Evolutionary conservation across 1,140 invertebrate genomes (phyloP).

Genomic region (Cydia amplana): DNA sequence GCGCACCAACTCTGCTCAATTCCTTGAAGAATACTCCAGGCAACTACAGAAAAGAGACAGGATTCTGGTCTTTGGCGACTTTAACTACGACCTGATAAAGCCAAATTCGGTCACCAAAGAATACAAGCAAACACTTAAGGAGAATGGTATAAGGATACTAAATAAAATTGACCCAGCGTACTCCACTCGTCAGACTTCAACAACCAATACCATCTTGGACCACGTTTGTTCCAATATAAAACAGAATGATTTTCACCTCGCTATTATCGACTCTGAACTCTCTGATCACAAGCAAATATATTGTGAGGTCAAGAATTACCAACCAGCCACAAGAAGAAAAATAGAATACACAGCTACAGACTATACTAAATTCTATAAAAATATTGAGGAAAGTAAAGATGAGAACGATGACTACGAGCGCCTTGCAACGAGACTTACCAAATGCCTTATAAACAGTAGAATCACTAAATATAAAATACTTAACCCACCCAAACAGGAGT

Average conservation of each 20-base stretch:
- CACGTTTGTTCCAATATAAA: neutral
- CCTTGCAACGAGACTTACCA: neutral
- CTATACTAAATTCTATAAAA: neutral
- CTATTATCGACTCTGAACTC: neutral
- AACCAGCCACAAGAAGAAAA: neutral
- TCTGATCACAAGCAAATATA: neutral
- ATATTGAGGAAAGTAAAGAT: neutral
- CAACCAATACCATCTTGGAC: neutral
- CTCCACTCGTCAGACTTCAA: neutral
- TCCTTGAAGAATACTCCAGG: neutral
- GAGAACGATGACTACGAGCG: neutral
- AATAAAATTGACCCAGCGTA: neutral
- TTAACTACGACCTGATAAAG: neutral
- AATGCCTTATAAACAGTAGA: slow-evolving; percentile 23
- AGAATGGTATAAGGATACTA: neutral
- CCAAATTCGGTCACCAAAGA: neutral
- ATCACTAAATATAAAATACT: slow-evolving; percentile 38
- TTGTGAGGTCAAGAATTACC: neutral
- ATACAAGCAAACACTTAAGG: neutral
- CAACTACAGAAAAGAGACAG: neutral
- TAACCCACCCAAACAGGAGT: slow-evolving; percentile 40
- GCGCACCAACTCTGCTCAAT: neutral
- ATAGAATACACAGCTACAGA: neutral
- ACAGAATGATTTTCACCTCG: neutral
- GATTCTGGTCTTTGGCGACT: neutral